Evolutionary conservation across 2,888 invertebrate genomes (phyloP).

Genomic region (Eulithis testata): DNA sequence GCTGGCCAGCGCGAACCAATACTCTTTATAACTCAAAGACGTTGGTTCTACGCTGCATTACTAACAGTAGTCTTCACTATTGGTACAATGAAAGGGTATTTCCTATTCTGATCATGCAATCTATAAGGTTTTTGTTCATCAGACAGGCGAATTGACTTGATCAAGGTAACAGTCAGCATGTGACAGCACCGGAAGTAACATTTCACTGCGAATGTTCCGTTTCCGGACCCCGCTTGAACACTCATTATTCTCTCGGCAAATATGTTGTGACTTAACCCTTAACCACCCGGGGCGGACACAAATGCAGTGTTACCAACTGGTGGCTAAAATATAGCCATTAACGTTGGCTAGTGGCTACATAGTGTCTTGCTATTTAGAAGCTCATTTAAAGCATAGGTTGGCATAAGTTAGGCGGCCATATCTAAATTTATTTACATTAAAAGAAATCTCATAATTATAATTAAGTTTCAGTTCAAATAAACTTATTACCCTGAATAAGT

Average conservation of each 20-base stretch:
- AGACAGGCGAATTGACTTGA: slow-evolving; percentile 22
- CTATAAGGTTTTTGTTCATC: slow-evolving; percentile 16
- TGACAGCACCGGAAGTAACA: slow-evolving; percentile 70
- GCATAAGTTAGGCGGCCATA: background rate
- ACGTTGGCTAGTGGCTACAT: background rate
- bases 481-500: too few species aligned
- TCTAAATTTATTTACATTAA: too few species aligned
- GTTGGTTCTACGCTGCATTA: too few species aligned
- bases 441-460: too few species aligned
- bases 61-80: too few species aligned
- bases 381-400: too few species aligned
- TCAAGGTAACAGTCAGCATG: slow-evolving; percentile 48
- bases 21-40: too few species aligned
- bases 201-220: slow-evolving; percentile 73
- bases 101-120: slow-evolving; percentile 6
- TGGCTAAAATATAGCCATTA: background rate
- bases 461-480: too few species aligned
- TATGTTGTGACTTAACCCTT: slow-evolving; percentile 80
- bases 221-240: slow-evolving; percentile 72
- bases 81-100: too few species aligned
- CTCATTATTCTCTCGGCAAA: slow-evolving; percentile 82
- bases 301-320: slow-evolving; percentile 36
- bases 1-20: too few species aligned
- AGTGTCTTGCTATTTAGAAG: too few species aligned
- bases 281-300: slow-evolving; percentile 60